Evolutionary conservation across 2,113 vertebrate species (phyloP).

Genomic region (Anthoscopus minutus): DNA sequence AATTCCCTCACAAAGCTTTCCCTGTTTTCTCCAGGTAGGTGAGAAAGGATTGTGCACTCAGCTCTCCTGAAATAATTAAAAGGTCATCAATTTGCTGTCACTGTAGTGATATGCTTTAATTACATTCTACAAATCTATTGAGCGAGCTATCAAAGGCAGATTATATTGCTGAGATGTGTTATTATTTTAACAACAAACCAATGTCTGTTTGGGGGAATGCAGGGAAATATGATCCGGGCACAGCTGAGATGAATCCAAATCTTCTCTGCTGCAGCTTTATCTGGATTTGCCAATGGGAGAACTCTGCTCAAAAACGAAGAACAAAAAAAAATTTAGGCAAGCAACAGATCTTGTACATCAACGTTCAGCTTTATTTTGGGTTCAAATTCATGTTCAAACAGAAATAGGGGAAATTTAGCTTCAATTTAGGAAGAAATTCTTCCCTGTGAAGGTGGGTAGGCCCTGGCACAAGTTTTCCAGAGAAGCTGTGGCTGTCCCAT

Average conservation of each 20-base stretch:
- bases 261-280: neutral
- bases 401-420: neutral
- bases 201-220: neutral
- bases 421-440: neutral
- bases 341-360: neutral
- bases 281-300: neutral
- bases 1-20: neutral
- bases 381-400: neutral
- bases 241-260: neutral
- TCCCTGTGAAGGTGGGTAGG: neutral
- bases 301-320: neutral
- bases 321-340: neutral
- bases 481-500: neutral
- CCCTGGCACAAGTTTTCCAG: neutral
- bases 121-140: constrained; percentile 88
- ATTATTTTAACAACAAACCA: constrained; percentile 66
- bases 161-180: constrained; percentile 64
- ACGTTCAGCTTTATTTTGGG: fast-evolving
- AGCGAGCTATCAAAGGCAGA: constrained; percentile 66
- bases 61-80: constrained; percentile 86
- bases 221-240: neutral
- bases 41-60: constrained; percentile 78
- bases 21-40: neutral
- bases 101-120: constrained; percentile 80
- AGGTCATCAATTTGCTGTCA: constrained; percentile 85